Evolutionary conservation across 2,113 vertebrate genomes (phyloP), one percentile per base, ranked within the genome.

Genomic region (Centropus bengalensis): DNA sequence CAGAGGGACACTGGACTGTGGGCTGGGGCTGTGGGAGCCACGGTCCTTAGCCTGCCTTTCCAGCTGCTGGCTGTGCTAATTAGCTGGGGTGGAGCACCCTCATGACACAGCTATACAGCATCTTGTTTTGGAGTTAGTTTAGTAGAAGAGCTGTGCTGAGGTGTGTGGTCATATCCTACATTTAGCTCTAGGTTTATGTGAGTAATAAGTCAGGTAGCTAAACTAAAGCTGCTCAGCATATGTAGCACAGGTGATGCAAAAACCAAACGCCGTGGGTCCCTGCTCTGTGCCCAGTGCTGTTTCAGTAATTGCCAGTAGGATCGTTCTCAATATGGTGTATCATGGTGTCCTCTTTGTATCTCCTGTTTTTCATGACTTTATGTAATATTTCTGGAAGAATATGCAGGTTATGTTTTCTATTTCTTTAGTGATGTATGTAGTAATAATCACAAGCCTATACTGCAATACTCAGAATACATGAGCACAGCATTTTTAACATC

Each of bases 81-180:
- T 90, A 81, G 21, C 59, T 0, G 0, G 74, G 88, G 88, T 94
- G 96, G 95, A 80, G 73, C 2, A 0, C 68, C 51, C 64, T 5
- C 3, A 32, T 95, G 95, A 96, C 88, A 90, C 94, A 94, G 47
- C 59, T 55, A 47, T 33, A 5, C 68, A 93, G 76, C 90, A 60
- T 82, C 80, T 96, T 96, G 92, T 96, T 96, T 94, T 81, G 82
- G 79, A 93, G 55, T 74, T 69, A 7, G n/a, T n/a, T n/a, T 55
- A 68, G 86, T 67, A 69, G 67, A 71, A 88, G 79, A 17, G 67
- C 82, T 77, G 33, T 0, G 0, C 59, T 80, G 75, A 89, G 85
- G 71, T 83, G 64, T 77, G 85, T 47, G 21, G 91, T 85, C 36
- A 20, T 82, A 90, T 93, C 91, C 96, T 95, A 75, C 76, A 7